These are phyloP conservation scores for Pseudanteris insignis DNA, from an alignment of 2,888 invertebrate genomes.

Conservation along the genomic window DNA sequence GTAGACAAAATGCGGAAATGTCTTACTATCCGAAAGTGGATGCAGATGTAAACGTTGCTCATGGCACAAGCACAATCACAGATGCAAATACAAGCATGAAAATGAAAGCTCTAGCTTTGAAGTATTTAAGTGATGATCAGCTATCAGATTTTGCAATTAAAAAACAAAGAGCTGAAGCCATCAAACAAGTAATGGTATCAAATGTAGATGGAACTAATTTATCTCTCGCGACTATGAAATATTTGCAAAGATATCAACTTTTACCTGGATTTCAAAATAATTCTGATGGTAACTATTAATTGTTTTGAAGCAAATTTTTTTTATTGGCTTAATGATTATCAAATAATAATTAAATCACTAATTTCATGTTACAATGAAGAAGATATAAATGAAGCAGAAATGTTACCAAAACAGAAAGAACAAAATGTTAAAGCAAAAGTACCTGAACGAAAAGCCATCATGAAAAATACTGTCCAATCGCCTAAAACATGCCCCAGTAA, in stretches of 20 bases:
- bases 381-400: conserved; percentile 17
- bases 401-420: conserved; percentile 7
- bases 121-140: conserved; percentile 69
- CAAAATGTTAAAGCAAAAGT: conserved; percentile 10
- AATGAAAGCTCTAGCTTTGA: conserved; percentile 70
- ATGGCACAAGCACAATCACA: conserved; percentile 51
- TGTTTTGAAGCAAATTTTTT: no score
- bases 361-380: no score
- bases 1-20: conserved; percentile 55
- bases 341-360: no score
- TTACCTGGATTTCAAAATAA: conserved; percentile 64
- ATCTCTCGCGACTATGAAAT: conserved; percentile 77
- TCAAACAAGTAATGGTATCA: conserved; percentile 56
- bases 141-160: conserved; percentile 60
- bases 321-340: no score
- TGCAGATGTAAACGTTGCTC: conserved; percentile 53
- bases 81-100: conserved; percentile 69
- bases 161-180: conserved; percentile 52
- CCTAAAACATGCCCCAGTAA: conserved; percentile 66
- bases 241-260: conserved; percentile 76
- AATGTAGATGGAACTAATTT: conserved; percentile 69
- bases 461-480: conserved; percentile 46
- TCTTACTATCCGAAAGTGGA: conserved; percentile 58
- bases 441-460: conserved; percentile 27
- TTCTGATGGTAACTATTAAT: conserved; percentile 54